Base-by-base conservation (phyloP, 2,888 invertebrate genomes). In the Campopleginae sp. region DNA sequence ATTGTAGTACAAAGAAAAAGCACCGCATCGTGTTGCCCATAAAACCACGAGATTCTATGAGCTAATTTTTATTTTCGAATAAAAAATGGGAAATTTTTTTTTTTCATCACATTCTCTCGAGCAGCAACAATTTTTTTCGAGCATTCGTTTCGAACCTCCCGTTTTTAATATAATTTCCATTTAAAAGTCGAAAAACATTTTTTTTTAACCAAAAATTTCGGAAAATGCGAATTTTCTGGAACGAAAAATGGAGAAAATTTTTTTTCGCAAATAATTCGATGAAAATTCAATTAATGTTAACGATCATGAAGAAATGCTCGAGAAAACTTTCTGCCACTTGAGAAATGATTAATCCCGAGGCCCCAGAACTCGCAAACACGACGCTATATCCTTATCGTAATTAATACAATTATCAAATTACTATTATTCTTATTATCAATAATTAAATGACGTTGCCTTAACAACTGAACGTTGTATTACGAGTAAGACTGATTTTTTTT, bases 401-500 rank as follows among this genome's bases (percentile, higher is more conserved):
- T 80, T 63, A 46, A 31, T 72, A 80, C 58, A 75, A 84, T 80
- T 68, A 74, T 79, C 48, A 80, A 33, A 78, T 66, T 54, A 33
- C 46, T n/a, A 80, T 46, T 71, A 63, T 58, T 61, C 51, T 70
- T 71, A 79, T 79, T 68, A 58, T 81, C 42, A 33, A 54, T 85
- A 86, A 86, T 74, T 76, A 61, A 83, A 85, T 87, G 76, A 84
- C 86, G 87, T 87, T 89, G 89, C 90, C 88, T 88, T 88, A 89
- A 89, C 88, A 89, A 89, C 87, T 88, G 38, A 88, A 86, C 87
- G 90, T 91, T 89, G 92, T 92, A 91, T 91, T 91, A 91, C 88
- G 89, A 88, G 86, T 91, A 92, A 92, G 92, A 92, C 92, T 92
- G 92, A 92, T 88, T 90, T 88, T 88, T 89, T 85, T 89, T 83